Percentiles rank a stretch among this genome's conserved stretches.
Conservation (phyloP, 2,113 vertebrate species). For the Callorhinus ursinus region DNA sequence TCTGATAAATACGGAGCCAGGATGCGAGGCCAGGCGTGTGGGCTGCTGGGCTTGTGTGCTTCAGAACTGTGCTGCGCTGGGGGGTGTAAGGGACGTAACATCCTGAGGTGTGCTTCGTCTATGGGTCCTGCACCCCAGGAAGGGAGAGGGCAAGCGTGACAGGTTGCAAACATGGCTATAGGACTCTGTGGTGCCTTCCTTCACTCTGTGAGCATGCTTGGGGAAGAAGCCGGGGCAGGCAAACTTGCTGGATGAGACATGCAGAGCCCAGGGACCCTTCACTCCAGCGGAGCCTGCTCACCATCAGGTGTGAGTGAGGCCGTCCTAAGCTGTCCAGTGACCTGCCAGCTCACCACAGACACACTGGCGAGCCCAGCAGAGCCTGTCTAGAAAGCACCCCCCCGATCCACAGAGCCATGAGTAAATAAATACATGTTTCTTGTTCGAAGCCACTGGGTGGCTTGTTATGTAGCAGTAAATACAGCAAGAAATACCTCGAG, state of each 20-base stretch:
- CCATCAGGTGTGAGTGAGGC: background rate
- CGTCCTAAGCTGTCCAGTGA: background rate
- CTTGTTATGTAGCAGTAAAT: background rate
- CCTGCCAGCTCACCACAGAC: background rate
- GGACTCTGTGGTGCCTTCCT: background rate
- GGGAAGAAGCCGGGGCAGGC: background rate
- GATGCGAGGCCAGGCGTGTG: background rate
- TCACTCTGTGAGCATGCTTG: background rate
- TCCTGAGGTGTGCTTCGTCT: background rate
- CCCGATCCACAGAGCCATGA: background rate
- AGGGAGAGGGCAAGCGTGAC: background rate
- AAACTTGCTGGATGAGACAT: background rate
- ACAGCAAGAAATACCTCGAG: background rate
- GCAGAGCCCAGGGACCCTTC: background rate
- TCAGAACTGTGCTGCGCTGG: background rate
- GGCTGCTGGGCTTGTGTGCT: too few relatives aligned
- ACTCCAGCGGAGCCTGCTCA: background rate
- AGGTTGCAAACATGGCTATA: background rate
- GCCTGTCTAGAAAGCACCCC: background rate
- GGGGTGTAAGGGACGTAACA: background rate
- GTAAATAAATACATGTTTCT: background rate
- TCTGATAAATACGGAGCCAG: background rate
- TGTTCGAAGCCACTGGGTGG: background rate
- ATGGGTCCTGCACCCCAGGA: background rate
- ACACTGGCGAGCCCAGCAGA: background rate